Evolutionary conservation across 2,113 vertebrate species (phyloP).

Genomic region (Burhinus bistriatus): DNA sequence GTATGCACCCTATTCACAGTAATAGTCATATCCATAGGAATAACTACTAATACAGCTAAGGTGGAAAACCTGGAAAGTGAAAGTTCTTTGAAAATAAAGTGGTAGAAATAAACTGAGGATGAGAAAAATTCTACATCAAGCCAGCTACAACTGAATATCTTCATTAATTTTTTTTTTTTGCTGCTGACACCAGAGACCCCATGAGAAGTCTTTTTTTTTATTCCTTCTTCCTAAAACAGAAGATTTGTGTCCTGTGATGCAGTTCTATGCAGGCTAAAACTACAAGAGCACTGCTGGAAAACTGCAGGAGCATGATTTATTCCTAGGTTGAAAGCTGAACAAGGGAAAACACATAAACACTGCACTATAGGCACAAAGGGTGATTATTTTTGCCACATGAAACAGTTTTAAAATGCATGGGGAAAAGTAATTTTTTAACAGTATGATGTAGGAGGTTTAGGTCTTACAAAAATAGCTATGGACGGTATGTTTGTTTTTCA

Average conservation of each 20-base stretch:
- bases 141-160: neutral
- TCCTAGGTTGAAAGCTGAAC: neutral
- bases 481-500: neutral
- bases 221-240: neutral
- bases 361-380: neutral
- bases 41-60: neutral
- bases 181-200: neutral
- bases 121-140: neutral
- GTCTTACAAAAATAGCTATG: neutral
- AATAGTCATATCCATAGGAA: neutral
- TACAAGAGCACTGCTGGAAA: neutral
- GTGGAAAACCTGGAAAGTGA: neutral
- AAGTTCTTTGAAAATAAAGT: neutral
- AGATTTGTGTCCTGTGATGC: neutral
- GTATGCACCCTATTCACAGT: neutral
- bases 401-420: neutral
- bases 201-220: neutral
- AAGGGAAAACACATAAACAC: constrained; percentile 28
- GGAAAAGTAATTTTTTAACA: constrained; percentile 13
- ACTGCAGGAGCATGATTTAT: neutral
- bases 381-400: constrained; percentile 43
- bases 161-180: neutral
- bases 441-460: neutral
- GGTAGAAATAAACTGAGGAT: neutral
- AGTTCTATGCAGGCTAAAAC: neutral